Conservation (phyloP, 2,888 invertebrate genomes). For the Drosophila fulvimacula region DNA sequence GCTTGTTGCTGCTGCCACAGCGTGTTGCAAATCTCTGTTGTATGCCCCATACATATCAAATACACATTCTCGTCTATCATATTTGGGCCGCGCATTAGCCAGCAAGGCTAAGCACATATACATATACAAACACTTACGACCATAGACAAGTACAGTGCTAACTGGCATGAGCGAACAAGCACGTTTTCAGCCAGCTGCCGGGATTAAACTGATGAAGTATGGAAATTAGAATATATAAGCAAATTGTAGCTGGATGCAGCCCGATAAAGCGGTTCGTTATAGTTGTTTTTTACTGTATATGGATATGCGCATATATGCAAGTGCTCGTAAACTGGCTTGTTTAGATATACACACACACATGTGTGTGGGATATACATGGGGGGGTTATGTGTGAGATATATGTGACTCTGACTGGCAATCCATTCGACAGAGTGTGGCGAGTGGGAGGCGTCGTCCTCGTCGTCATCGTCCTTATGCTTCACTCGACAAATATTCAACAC, state of each 20-base stretch:
- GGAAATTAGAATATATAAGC: neutral
- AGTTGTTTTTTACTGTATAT: conserved; percentile 12
- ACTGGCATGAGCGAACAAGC: neutral
- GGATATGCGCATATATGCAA: conserved; percentile 40
- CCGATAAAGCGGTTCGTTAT: neutral
- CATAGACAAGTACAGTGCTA: conserved; percentile 28
- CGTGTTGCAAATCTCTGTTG: conserved; percentile 67
- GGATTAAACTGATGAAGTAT: no score
- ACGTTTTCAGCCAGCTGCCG: neutral
- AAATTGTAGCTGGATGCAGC: neutral
- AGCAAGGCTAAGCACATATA: conserved; percentile 70
- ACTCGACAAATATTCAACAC: conserved; percentile 80
- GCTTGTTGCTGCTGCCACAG: conserved; percentile 70
- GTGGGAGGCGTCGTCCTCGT: neutral
- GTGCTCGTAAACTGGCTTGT: conserved; percentile 43
- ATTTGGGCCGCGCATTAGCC: conserved; percentile 76
- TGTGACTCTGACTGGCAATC: conserved; percentile 24
- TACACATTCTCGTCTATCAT: conserved; percentile 70
- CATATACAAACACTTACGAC: conserved; percentile 34
- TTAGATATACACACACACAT: conserved; percentile 33
- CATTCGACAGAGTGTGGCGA: conserved; percentile 10
- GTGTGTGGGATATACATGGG: neutral
- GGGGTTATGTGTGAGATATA: conserved; percentile 1
- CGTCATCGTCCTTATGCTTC: conserved; percentile 69
- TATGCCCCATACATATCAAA: conserved; percentile 46